phyloP scores from a whole-genome alignment of 2,113 vertebrate genomes.

The human (Homo sapiens) region DNA sequence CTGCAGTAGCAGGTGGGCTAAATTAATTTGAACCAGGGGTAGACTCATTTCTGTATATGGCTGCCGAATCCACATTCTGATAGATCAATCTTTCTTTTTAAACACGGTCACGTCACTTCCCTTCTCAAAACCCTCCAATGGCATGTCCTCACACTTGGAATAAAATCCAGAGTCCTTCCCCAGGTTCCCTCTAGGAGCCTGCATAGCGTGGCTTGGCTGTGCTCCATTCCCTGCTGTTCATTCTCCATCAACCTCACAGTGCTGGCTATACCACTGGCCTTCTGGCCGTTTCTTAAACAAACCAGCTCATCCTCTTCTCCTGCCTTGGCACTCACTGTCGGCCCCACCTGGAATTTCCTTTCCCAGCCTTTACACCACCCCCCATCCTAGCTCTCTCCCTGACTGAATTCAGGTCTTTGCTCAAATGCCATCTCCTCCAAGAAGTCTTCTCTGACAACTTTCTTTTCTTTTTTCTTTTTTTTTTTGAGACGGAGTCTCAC shows the following conservation, averaged over 20 bases:
- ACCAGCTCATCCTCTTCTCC: neutral
- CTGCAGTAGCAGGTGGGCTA: neutral
- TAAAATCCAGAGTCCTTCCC: neutral
- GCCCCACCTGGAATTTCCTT: neutral
- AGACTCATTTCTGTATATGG: neutral
- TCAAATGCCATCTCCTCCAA: neutral
- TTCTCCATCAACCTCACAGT: neutral
- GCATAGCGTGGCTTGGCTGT: no score
- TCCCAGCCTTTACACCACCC: neutral
- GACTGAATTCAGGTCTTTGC: neutral
- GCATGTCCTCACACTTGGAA: neutral
- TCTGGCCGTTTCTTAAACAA: neutral
- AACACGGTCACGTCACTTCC: neutral
- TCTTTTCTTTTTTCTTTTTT: no score
- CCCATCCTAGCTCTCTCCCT: neutral
- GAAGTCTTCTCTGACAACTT: neutral
- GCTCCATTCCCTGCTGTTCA: neutral
- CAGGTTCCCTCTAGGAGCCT: neutral
- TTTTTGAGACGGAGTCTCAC: no score
- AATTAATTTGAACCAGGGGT: neutral
- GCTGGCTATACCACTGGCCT: neutral
- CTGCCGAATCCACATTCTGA: neutral
- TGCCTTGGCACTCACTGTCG: neutral
- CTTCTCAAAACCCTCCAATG: neutral
- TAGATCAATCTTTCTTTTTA: neutral